phyloP scores from a whole-genome alignment of 2,888 invertebrate species.

The Catocala sponsa region DNA sequence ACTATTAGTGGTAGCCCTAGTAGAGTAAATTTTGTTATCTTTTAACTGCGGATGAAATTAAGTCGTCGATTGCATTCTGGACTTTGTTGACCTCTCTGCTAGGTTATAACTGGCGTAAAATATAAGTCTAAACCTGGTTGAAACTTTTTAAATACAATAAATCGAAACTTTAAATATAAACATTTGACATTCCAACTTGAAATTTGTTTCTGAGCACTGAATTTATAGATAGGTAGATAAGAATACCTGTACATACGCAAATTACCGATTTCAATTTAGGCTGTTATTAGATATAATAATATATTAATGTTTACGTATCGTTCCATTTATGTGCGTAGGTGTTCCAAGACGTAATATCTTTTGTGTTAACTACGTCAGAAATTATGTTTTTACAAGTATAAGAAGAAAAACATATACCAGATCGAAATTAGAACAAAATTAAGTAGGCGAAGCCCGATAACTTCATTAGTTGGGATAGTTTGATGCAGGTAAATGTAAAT shows the following conservation, averaged over 20 bases:
- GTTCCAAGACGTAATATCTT: too few species aligned
- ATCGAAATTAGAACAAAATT: constrained; percentile 62
- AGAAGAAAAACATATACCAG: constrained; percentile 29
- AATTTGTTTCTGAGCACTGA: constrained; percentile 1
- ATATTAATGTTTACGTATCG: not conserved
- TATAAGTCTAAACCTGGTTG: too few species aligned
- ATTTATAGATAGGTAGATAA: constrained; percentile 6
- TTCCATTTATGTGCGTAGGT: not conserved
- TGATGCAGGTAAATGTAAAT: constrained; percentile 74
- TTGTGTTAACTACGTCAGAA: constrained; percentile 37
- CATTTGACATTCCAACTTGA: too few species aligned
- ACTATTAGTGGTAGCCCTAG: constrained; percentile 40
- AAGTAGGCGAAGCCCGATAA: constrained; percentile 64
- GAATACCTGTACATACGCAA: constrained; percentile 14
- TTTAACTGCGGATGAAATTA: constrained; percentile 62
- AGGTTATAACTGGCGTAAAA: constrained; percentile 47
- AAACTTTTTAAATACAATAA: too few species aligned
- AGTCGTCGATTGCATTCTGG: constrained; percentile 75
- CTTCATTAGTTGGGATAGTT: constrained; percentile 80
- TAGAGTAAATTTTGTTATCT: constrained; percentile 46
- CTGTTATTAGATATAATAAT: constrained; percentile 6
- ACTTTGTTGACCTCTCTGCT: constrained; percentile 67
- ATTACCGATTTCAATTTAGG: constrained; percentile 28
- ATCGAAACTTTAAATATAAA: too few species aligned
- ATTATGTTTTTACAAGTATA: not conserved